These are phyloP conservation scores for Parasteatoda tepidariorum DNA, from an alignment of 1,140 invertebrate genomes.

Conservation along the genomic window DNA sequence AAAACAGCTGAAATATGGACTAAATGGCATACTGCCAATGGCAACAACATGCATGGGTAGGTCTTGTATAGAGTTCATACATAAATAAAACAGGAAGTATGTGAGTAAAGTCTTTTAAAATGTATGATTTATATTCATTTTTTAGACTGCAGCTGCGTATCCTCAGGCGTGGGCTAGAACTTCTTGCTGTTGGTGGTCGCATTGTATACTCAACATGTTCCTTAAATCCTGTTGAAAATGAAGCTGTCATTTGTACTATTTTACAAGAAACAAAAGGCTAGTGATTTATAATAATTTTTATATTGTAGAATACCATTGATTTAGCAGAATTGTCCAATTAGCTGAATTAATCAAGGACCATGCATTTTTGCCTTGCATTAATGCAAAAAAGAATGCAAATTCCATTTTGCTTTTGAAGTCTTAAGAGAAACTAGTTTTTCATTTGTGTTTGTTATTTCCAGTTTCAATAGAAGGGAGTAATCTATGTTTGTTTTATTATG, in stretches of 20 bases:
- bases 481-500: too few species aligned
- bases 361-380: too few species aligned
- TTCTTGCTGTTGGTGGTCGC: slow-evolving; percentile 87
- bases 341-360: too few species aligned
- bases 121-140: not conserved
- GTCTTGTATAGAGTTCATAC: slow-evolving; percentile 45
- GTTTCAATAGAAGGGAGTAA: too few species aligned
- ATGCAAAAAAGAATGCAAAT: too few species aligned
- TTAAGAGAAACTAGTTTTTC: too few species aligned
- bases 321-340: not conserved
- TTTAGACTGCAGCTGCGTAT: slow-evolving; percentile 90
- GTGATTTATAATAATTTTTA: not conserved
- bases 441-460: too few species aligned
- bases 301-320: not conserved
- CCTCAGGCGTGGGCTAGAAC: slow-evolving; percentile 85
- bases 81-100: not conserved
- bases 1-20: slow-evolving; percentile 99
- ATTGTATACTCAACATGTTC: slow-evolving; percentile 99
- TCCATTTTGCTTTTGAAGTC: too few species aligned
- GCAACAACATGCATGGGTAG: slow-evolving; percentile 90
- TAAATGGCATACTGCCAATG: slow-evolving; percentile 94
- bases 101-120: not conserved
- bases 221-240: slow-evolving; percentile 97
- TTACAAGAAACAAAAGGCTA: slow-evolving; percentile 79
- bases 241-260: slow-evolving; percentile 91